Evolutionary conservation across 2,888 invertebrate genomes (phyloP), one percentile per base, ranked within the genome.

Genomic region (Formica aserva): DNA sequence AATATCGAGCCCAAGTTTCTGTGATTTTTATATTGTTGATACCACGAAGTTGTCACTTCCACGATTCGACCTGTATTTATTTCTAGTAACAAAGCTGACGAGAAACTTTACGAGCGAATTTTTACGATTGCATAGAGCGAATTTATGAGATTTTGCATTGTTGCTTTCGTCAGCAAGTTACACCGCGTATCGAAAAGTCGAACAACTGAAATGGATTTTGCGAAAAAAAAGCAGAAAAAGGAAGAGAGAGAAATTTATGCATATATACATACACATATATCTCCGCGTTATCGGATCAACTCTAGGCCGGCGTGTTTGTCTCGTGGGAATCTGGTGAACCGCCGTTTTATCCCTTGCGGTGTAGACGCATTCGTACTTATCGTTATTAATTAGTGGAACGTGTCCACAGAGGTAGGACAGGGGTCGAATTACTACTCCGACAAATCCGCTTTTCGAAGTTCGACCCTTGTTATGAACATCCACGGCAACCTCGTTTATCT

Each of bases 281-380:
- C 84, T 87, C 87, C 84, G 87, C 72, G 87, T 90, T 90, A 91
- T 86, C 87, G 87, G 86, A 86, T 77, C 89, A 90, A 87, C 84
- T 87, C 87, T 63, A 60, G 60, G 71, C 63, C 76, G 26, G 74
- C 86, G 87, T 87, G 84, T 83, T 88, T 88, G 75, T 84, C 86
- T 85, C 85, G 76, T 74, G 85, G 87, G 85, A 89, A 87, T 87
- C 86, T 85, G 87, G 84, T 69, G 82, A 82, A 85, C 88, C 89
- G 78, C 90, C 84, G 88, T 90, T 92, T 93, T 92, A 92, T 91
- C 92, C 92, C 89, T 87, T 94, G 93, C 88, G 94, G 94, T 93
- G 89, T 90, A 92, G 92, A 93, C 93, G 90, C 92, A 92, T 92
- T 93, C 92, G 93, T 93, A 92, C 92, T 93, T 93, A 93, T 93